Percentiles rank a stretch among this genome's conserved stretches.
These are phyloP conservation scores for Pogonomyrmex barbatus DNA, from an alignment of 1,140 invertebrate species.

Conservation along the genomic window DNA sequence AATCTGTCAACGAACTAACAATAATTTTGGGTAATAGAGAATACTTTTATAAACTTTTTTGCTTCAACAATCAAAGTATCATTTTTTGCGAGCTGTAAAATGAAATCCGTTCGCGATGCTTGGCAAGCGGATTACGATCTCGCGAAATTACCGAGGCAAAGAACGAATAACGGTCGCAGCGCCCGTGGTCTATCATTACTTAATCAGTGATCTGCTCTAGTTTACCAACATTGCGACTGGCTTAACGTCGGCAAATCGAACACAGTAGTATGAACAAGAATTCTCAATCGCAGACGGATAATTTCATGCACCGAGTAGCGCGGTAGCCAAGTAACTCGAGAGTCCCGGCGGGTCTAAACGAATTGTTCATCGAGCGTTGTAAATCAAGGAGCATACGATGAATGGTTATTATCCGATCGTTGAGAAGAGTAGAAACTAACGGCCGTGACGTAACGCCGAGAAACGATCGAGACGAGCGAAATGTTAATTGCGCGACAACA, in stretches of 20 bases:
- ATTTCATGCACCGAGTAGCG: slow-evolving; percentile 58
- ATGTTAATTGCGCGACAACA: slow-evolving; percentile 61
- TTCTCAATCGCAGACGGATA: slow-evolving; percentile 47
- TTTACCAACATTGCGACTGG: slow-evolving; percentile 40
- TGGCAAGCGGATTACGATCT: slow-evolving; percentile 33
- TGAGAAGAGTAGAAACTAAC: slow-evolving; percentile 17
- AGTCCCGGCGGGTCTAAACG: slow-evolving; percentile 42
- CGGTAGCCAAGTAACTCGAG: slow-evolving; percentile 27
- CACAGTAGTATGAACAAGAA: slow-evolving; percentile 40
- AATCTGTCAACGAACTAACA: background rate
- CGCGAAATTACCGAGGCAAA: background rate
- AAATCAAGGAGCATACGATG: slow-evolving; percentile 28
- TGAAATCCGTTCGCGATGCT: slow-evolving; percentile 11
- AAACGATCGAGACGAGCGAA: slow-evolving; percentile 42
- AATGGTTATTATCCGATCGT: slow-evolving; percentile 8
- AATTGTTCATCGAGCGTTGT: slow-evolving; percentile 44
- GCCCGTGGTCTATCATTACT: slow-evolving; percentile 46
- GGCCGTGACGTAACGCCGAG: slow-evolving; percentile 17
- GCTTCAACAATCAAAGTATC: background rate
- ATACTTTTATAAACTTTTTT: background rate
- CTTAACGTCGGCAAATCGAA: slow-evolving; percentile 51
- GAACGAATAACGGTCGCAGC: slow-evolving; percentile 39
- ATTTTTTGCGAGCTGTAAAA: background rate
- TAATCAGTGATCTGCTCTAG: slow-evolving; percentile 59
- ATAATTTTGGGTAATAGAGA: background rate